These are phyloP conservation scores for Diphyllodes magnificus DNA, from an alignment of 2,113 vertebrate species.

Conservation along the genomic window DNA sequence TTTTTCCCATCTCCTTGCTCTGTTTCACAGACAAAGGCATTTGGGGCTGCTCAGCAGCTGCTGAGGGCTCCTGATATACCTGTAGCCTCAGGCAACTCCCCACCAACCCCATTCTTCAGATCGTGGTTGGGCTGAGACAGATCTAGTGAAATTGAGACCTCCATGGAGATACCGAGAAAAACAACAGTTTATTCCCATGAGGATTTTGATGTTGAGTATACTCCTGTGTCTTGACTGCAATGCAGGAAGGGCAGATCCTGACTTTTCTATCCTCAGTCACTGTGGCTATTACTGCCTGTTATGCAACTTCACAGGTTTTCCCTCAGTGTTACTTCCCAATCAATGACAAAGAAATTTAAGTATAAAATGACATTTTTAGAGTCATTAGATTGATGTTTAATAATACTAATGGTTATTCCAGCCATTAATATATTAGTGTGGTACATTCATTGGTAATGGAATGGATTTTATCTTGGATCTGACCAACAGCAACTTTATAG, in stretches of 20 bases:
- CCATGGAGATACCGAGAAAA: not conserved
- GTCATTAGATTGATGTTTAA: not conserved
- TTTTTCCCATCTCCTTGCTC: not conserved
- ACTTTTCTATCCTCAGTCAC: accelerated
- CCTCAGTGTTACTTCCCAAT: not conserved
- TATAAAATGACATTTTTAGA: not conserved
- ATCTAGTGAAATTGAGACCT: not conserved
- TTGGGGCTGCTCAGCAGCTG: not conserved
- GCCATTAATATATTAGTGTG: not conserved
- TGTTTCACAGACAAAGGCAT: not conserved
- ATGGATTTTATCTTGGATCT: not conserved
- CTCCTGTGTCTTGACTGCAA: accelerated
- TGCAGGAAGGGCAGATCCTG: not conserved
- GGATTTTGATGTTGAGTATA: not conserved
- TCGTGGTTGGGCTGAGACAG: not conserved
- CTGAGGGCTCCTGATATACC: not conserved
- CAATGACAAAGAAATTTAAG: not conserved
- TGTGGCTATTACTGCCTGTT: accelerated
- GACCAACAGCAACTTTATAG: not conserved
- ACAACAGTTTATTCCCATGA: not conserved
- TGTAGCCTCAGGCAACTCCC: not conserved
- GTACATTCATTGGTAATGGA: not conserved
- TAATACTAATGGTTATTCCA: not conserved
- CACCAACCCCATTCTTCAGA: not conserved
- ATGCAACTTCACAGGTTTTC: not conserved